Evolutionary conservation across 2,797 vertebrate species (phyloP).

Genomic region (Sebastes ruberrimus): DNA sequence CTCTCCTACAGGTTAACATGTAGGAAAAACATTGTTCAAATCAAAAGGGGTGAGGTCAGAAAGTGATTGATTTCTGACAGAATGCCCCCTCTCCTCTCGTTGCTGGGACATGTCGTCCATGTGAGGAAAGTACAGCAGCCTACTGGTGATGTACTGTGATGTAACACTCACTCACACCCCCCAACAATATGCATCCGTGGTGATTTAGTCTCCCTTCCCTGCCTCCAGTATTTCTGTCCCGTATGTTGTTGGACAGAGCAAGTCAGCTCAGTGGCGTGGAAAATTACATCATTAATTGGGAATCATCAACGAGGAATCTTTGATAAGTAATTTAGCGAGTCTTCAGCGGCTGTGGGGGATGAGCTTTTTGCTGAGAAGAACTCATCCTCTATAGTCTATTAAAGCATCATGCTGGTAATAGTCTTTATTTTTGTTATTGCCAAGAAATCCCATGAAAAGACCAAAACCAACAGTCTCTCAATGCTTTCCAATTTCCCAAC

Average conservation of each 20-base stretch:
- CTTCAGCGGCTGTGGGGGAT: slow-evolving; percentile 47
- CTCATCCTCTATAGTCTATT: slow-evolving; percentile 21
- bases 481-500: not conserved
- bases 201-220: slow-evolving; percentile 62
- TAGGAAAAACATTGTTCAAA: not conserved
- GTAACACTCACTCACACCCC: slow-evolving; percentile 14
- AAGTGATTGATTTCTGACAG: not conserved
- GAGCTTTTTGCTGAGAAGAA: slow-evolving; percentile 45
- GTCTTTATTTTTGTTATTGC: not conserved
- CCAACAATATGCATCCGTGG: slow-evolving; percentile 68
- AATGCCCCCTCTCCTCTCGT: not conserved
- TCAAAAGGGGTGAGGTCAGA: not conserved
- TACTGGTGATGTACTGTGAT: not conserved
- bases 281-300: slow-evolving; percentile 83
- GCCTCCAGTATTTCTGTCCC: slow-evolving; percentile 69
- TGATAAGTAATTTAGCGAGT: slow-evolving; percentile 74
- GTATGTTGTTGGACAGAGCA: slow-evolving; percentile 67
- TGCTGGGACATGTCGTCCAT: not conserved
- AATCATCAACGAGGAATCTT: slow-evolving; percentile 77
- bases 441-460: not conserved
- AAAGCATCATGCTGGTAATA: slow-evolving; percentile 5
- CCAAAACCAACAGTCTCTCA: not conserved
- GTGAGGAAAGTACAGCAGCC: not conserved
- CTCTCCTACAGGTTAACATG: not conserved
- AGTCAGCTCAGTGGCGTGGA: slow-evolving; percentile 73